Base-by-base conservation (phyloP, 2,888 invertebrate genomes). In the Drosophila tripunctata region DNA sequence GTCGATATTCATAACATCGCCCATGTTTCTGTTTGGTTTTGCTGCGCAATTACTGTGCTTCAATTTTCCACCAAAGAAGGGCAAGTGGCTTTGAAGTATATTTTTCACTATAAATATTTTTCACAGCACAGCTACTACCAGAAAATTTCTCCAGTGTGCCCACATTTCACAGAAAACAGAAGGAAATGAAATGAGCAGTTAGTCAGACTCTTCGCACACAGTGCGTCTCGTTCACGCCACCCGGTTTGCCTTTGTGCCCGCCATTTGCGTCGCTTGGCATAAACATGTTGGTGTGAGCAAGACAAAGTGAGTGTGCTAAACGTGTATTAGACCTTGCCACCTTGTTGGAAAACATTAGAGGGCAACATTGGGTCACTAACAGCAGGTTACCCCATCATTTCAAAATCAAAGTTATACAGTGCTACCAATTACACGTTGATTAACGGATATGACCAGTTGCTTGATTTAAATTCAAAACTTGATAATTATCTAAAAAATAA, bases 1-100 rank as follows among this genome's bases (percentile, higher is more conserved):
- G 86, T 90, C 90, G 75, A 90, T 90, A 78, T 90, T 90, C 88
- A 90, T 90, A 78, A 90, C 81, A 83, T 90, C 90, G 78, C 89
- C 88, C 90, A 90, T 90, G 69, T 71, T 89, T 81, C 58, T 72
- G 79, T 63, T 45, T 67, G 57, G 15, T 56, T 58, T 57, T 38
- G 62, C 56, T 69, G 63, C 65, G 60, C 72, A 78, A 36, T 70
- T 72, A 48, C 52, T 67, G 60, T 75, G 65, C 67, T 58, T 70
- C 21, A 73, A 48, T 60, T 67, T 65, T 67, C 57, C 66, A 67
- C 74, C 67, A 51, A 75, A 74, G 78, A 72, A 72, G 75, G 64
- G 72, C 68, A 60, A 62, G 67, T 73, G 69, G 68, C 76, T 73
- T 71, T 62, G 40, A 73, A 67, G 58, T 73, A 69, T 78, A 81